Evolutionary conservation across 2,888 invertebrate genomes (phyloP).

Genomic region (Epistrophella euchroma): DNA sequence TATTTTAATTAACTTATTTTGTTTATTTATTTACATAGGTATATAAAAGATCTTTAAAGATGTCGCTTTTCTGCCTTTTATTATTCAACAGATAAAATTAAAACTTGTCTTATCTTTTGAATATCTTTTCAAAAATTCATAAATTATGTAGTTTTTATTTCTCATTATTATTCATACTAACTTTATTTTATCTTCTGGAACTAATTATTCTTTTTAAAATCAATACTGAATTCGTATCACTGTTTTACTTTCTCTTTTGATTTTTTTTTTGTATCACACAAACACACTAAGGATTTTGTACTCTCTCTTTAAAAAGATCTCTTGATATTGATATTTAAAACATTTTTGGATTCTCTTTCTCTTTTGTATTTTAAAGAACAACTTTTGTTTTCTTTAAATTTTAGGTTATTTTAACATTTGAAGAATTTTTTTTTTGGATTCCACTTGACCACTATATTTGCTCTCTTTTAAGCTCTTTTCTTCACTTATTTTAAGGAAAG

Average conservation of each 20-base stretch:
- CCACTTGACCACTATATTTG: constrained; percentile 5
- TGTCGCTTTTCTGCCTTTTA: not conserved
- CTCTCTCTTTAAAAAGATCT: constrained; percentile 6
- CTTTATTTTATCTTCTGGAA: constrained; percentile 21
- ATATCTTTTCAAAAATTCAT: not conserved
- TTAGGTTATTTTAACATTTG: constrained; percentile 29
- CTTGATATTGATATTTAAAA: constrained; percentile 2
- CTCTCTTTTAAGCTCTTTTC: constrained; percentile 18
- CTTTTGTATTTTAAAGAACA: constrained; percentile 1
- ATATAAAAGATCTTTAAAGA: not conserved
- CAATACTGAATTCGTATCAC: constrained; percentile 15
- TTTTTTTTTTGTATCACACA: constrained; percentile 3
- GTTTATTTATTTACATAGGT: too few relatives aligned
- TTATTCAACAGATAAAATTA: not conserved
- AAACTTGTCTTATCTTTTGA: constrained; percentile 16
- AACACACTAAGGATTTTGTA: not conserved
- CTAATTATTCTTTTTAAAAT: constrained; percentile 22
- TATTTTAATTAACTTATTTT: not conserved
- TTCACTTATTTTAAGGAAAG: constrained; percentile 22
- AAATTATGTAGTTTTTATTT: not conserved
- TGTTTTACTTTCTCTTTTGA: constrained; percentile 13
- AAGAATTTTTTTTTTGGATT: not conserved
- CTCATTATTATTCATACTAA: constrained; percentile 2
- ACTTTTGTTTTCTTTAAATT: not conserved
- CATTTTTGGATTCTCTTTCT: constrained; percentile 24